A percentile compares a stretch with the other conserved stretches of the same genome.
These are phyloP conservation scores for Pongo pygmaeus DNA, from an alignment of 2,113 vertebrate genomes.

Conservation along the genomic window DNA sequence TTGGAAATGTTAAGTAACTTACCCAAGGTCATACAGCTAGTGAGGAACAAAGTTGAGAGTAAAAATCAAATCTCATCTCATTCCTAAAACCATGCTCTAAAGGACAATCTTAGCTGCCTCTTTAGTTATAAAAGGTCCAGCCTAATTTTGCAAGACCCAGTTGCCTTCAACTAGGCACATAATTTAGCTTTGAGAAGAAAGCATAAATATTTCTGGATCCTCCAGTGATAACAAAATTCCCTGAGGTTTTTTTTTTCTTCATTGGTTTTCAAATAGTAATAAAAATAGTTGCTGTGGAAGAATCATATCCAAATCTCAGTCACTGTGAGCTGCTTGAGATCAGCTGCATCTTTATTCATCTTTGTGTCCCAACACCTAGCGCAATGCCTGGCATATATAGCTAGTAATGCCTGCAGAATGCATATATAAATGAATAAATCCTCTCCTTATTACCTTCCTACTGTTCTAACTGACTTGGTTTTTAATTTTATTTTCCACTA, in stretches of 20 bases:
- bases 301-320: background rate
- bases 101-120: background rate
- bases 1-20: background rate
- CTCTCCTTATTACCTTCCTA: background rate
- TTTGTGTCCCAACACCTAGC: background rate
- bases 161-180: background rate
- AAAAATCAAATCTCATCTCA: background rate
- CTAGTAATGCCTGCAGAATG: background rate
- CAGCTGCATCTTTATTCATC: background rate
- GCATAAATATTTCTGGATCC: background rate
- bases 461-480: background rate
- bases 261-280: slow-evolving; percentile 21
- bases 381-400: background rate
- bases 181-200: background rate
- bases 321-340: background rate
- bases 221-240: background rate
- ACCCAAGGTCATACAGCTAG: background rate
- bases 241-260: background rate
- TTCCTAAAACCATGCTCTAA: background rate
- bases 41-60: background rate
- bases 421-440: background rate
- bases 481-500: slow-evolving; percentile 21
- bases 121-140: background rate
- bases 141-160: background rate
- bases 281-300: background rate